These are phyloP conservation scores for Mesochorus sp. DNA, from an alignment of 2,888 invertebrate species.

Conservation along the genomic window DNA sequence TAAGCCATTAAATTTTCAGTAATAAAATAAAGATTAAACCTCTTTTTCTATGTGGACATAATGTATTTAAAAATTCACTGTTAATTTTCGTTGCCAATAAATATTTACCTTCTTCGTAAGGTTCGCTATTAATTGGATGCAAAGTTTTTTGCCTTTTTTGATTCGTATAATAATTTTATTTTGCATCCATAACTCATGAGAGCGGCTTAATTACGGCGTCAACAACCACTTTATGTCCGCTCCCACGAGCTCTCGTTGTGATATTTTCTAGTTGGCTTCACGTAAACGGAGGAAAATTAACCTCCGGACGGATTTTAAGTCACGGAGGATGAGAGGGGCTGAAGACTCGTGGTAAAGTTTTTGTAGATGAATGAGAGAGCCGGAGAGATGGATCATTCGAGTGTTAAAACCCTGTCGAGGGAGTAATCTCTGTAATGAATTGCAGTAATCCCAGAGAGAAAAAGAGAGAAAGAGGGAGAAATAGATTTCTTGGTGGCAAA, in stretches of 20 bases:
- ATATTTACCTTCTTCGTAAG: not conserved
- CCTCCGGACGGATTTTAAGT: constrained; percentile 14
- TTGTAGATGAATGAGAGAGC: constrained; percentile 35
- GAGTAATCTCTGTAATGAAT: constrained; percentile 61
- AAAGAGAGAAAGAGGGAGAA: too few relatives aligned
- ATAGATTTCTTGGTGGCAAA: constrained; percentile 48
- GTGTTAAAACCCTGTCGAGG: constrained; percentile 57
- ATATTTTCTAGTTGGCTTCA: constrained; percentile 27
- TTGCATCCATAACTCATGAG: not conserved
- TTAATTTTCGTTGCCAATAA: not conserved
- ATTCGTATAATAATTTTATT: not conserved
- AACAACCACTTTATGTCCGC: constrained; percentile 25
- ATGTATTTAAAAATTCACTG: not conserved
- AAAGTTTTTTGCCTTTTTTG: not conserved
- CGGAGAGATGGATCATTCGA: constrained; percentile 47
- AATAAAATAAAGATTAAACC: too few relatives aligned
- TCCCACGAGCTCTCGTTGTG: not conserved
- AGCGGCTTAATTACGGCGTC: constrained; percentile 5
- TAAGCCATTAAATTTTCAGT: too few relatives aligned
- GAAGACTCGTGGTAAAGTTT: constrained; percentile 26
- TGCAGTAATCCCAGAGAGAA: constrained; percentile 56
- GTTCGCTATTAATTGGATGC: not conserved
- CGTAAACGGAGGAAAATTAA: constrained; percentile 27
- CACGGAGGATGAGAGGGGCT: not conserved
- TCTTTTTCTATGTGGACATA: too few relatives aligned